These are phyloP conservation scores for Chionodraco myersi DNA, from an alignment of 2,113 vertebrate genomes.

Conservation along the genomic window DNA sequence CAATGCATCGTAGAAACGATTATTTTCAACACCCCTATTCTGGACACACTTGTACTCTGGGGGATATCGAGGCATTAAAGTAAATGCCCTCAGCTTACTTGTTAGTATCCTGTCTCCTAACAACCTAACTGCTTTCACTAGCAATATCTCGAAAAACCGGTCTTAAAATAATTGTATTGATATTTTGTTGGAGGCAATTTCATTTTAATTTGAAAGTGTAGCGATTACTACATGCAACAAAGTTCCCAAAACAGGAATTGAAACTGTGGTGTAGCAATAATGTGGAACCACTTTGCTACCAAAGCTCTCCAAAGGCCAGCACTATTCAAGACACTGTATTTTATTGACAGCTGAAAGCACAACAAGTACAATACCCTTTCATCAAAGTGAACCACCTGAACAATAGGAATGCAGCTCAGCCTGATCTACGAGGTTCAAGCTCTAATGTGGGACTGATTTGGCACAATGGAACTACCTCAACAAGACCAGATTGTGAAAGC, in stretches of 20 bases:
- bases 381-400: constrained; percentile 1
- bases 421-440: constrained; percentile 13
- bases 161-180: too few relatives aligned
- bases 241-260: too few relatives aligned
- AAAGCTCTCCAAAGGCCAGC: neutral
- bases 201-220: too few relatives aligned
- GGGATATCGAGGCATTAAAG: too few relatives aligned
- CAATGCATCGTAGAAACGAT: too few relatives aligned
- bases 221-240: too few relatives aligned
- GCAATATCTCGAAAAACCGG: neutral
- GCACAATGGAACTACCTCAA: constrained; percentile 28
- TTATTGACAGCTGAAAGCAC: constrained; percentile 19
- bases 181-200: too few relatives aligned
- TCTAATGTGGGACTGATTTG: constrained; percentile 25
- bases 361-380: neutral
- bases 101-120: neutral
- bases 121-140: neutral
- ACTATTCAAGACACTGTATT: neutral
- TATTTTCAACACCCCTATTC: too few relatives aligned
- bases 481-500: constrained; percentile 13
- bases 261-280: too few relatives aligned
- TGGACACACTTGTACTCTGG: too few relatives aligned
- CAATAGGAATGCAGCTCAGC: constrained; percentile 13
- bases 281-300: too few relatives aligned
- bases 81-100: neutral